phyloP scores from a whole-genome alignment of 2,113 vertebrate species.

The Poecilia latipinna region DNA sequence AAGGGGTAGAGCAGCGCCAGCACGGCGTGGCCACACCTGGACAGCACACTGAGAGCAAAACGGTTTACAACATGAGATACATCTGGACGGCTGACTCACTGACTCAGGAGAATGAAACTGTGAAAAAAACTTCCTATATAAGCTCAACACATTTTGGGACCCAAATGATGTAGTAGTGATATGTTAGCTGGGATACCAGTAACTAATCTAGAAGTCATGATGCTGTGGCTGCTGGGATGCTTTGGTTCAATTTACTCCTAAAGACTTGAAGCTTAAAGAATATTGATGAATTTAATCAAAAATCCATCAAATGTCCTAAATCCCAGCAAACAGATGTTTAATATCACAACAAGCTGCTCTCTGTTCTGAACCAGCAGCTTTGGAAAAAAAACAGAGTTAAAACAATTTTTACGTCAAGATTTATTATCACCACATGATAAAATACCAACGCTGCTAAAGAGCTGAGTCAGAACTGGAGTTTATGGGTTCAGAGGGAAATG shows the following conservation, averaged over 20 bases:
- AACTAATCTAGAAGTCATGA: no score
- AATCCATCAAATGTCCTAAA: background rate
- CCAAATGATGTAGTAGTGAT: no score
- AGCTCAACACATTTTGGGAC: background rate
- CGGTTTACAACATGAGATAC: background rate
- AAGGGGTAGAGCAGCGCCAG: constrained; percentile 95
- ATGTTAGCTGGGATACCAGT: no score
- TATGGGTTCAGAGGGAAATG: no score
- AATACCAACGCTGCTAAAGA: no score
- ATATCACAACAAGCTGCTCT: no score
- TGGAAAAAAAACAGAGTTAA: no score
- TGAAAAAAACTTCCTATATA: background rate
- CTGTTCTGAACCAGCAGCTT: no score
- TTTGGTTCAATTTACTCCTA: background rate
- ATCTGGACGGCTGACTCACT: background rate
- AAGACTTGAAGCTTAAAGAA: background rate
- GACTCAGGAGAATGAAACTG: background rate
- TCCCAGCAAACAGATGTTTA: no score
- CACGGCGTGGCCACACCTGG: constrained; percentile 91
- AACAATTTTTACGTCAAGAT: no score
- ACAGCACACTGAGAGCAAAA: constrained; percentile 84
- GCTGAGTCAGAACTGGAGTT: no score
- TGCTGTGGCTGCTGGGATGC: background rate
- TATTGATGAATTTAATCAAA: background rate
- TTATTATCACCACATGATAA: no score